Evolutionary conservation across 2,888 invertebrate genomes (phyloP).

Genomic region (Eupithecia dodoneata): DNA sequence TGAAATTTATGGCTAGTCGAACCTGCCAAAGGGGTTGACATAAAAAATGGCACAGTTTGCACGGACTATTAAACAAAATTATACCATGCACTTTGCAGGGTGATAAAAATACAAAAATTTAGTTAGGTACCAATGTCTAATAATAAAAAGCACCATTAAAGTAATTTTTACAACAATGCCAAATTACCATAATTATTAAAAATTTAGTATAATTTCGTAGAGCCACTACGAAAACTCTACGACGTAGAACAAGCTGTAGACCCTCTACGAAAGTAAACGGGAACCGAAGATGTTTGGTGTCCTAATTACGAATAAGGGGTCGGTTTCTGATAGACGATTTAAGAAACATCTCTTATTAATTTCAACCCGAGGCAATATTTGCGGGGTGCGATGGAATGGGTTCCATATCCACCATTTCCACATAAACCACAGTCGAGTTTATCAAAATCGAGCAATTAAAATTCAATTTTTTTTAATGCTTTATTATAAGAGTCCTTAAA

Average conservation of each 20-base stretch:
- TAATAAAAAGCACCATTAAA: not conserved
- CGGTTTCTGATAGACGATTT: not conserved
- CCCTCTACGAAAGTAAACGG: not conserved
- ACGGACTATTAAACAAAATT: constrained; percentile 71
- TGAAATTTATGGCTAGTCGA: constrained; percentile 77
- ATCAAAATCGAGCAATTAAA: not conserved
- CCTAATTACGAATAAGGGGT: not conserved
- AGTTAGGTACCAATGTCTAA: not conserved
- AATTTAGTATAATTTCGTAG: not conserved
- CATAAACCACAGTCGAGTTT: not conserved
- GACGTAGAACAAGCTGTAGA: not conserved
- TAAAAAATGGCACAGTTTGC: constrained; percentile 65
- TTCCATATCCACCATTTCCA: not conserved
- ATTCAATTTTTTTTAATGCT: too few species aligned
- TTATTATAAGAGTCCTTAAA: too few species aligned
- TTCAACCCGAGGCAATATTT: too few species aligned
- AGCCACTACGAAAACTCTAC: not conserved
- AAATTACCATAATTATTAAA: not conserved
- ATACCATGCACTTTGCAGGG: constrained; percentile 41
- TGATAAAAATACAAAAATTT: not conserved
- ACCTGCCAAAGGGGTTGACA: constrained; percentile 74
- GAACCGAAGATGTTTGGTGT: not conserved
- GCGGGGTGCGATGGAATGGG: too few species aligned
- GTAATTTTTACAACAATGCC: not conserved
- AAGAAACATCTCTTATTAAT: not conserved